Evolutionary conservation across 2,888 invertebrate genomes (phyloP).

Genomic region (Sarcophaga carnaria): DNA sequence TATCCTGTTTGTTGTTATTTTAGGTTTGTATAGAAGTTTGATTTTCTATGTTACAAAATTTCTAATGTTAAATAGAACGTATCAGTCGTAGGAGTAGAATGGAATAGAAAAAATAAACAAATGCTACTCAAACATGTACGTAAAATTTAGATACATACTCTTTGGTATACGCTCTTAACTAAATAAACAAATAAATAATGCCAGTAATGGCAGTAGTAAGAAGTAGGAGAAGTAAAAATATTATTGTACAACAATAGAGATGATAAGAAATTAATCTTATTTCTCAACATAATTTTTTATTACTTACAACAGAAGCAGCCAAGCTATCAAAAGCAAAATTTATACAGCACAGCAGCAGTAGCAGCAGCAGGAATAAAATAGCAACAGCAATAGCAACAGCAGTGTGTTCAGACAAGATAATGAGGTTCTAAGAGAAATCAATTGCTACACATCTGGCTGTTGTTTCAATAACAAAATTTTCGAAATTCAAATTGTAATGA

Average conservation of each 20-base stretch:
- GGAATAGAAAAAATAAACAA: not conserved
- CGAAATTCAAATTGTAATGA: too few relatives aligned
- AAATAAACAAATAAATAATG: not conserved
- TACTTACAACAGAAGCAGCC: too few relatives aligned
- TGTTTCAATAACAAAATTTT: too few relatives aligned
- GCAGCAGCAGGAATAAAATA: not conserved
- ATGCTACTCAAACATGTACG: not conserved
- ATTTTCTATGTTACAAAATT: not conserved
- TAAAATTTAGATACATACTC: not conserved
- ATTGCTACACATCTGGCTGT: too few relatives aligned
- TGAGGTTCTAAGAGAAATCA: too few relatives aligned
- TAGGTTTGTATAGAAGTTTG: not conserved
- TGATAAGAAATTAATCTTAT: conserved; percentile 20
- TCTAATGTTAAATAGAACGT: conserved; percentile 15
- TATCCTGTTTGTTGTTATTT: conserved; percentile 23
- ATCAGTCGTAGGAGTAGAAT: not conserved
- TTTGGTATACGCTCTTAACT: not conserved
- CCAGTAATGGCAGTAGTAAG: not conserved
- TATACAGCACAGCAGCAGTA: not conserved
- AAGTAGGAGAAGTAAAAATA: too few relatives aligned
- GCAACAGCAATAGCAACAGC: too few relatives aligned
- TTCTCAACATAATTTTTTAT: not conserved
- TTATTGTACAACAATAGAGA: not conserved
- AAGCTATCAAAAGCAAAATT: too few relatives aligned
- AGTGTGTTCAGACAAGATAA: too few relatives aligned